Base-by-base conservation (phyloP, 2,797 vertebrate genomes). In the Psittacula derbiana region DNA sequence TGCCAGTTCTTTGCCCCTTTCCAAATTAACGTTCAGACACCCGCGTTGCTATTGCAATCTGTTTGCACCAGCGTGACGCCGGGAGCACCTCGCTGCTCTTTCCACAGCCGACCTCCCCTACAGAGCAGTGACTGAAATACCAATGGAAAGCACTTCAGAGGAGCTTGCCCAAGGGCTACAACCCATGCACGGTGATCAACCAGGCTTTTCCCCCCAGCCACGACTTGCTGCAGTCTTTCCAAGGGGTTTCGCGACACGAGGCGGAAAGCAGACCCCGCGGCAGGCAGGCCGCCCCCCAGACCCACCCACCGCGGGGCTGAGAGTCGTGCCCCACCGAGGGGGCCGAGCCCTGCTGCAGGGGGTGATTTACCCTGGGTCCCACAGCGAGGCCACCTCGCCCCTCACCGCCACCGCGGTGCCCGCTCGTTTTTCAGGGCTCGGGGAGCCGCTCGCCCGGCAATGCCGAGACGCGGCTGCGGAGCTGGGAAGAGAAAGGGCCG, bases 181-280 rank as follows among this genome's bases (percentile, higher is more conserved):
- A n/a, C 17, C 43, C 65, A 3, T 3, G 1, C 0, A 28, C 18
- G 2, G 23, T 25, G 13, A 49, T 20, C 16, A 72, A 25, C 15
- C 4, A 11, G 50, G 27, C 24, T 49, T 44, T 40, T 23, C 25
- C 43, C 20, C 8, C 4, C 28, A 8, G 12, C 8, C 78, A 5
- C 43, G 18, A 33, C 69, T n/a, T 16, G 25, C 44, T 13, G 47
- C n/a, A 7, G 50, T 25, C 79, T 25, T 36, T 5, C 60, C 8
- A 6, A 41, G 85, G 60, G 80, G 46, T 6, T 40, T 12, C 14
- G 18, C 17, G 74, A 67, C 71, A 40, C 52, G 44, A 60, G 50
- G 69, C 36, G 43, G 80, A 73, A 50, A 20, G 36, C 72, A 86
- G 38, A 43, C 41, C 72, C 69, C 28, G 4, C 14, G 8, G 53